Evolutionary conservation across 2,888 invertebrate species (phyloP), one percentile per base, ranked within the genome.

Genomic region (Philereme vetulata): DNA sequence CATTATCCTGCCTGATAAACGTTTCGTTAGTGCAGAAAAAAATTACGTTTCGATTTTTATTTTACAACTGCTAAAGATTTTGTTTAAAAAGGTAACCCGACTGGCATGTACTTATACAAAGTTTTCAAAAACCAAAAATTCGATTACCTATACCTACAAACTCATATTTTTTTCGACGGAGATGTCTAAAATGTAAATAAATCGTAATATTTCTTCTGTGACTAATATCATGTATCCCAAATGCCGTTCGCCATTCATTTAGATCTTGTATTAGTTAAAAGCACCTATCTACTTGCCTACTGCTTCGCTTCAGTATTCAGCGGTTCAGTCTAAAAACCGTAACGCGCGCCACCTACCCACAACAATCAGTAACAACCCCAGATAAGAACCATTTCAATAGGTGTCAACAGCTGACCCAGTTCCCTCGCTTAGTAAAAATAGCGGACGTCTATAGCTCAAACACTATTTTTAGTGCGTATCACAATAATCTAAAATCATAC

Each of bases 381-480:
- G 75, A 69, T 77, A 75, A 70, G 73, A 78, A 75, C 72, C 71
- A 74, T 67, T 68, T 66, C 57, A 65, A 43, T 53, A 69, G 38
- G 78, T 85, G 83, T 82, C 84, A 81, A 81, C 80, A 62, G 68
- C 62, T 88, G 91, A 90, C 91, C 91, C 81, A 91, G 74, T 87
- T 90, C 78, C 85, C 85, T 85, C 84, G 83, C 76, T 76, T 80
- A 84, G 84, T 88, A 90, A 90, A 91, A 92, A 91, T 91, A 92
- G 90, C 88, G 78, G 70, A 75, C 81, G 83, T 88, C 90, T 90
- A 90, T 89, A 90, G 90, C 91, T 92, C 90, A 81, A 87, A 81
- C 81, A 85, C 90, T 92, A 92, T 91, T 91, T 88, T 81, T 90
- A 90, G 88, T 85, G 80, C 82, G 81, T 87, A 88, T 89, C 84